phyloP scores from a whole-genome alignment of 23 tunicate genomes.

The Botrylloides violaceus region DNA sequence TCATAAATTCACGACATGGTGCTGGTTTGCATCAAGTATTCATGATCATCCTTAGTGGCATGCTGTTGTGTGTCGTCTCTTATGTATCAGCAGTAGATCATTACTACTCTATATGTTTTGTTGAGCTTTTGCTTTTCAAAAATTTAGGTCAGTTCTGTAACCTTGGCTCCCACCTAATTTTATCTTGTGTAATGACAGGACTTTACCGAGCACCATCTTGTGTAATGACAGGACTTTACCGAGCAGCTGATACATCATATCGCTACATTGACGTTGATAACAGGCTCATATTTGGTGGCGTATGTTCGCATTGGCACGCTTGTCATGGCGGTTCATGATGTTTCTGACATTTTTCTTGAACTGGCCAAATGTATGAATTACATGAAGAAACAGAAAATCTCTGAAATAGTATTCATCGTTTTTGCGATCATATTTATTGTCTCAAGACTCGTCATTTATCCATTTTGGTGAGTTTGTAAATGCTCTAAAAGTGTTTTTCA shows the following conservation, averaged over 20 bases:
- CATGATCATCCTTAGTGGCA: too few relatives aligned
- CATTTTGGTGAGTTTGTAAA: conserved; percentile 49
- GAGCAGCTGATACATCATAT: conserved; percentile 85
- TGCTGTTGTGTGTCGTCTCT: too few relatives aligned
- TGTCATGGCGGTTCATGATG: conserved; percentile 88
- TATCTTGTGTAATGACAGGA: background rate
- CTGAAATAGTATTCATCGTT: conserved; percentile 43
- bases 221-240: conserved; percentile 40
- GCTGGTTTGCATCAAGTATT: too few relatives aligned
- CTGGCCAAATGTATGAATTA: conserved; percentile 60
- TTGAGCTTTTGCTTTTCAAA: too few relatives aligned
- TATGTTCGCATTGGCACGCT: conserved; percentile 72
- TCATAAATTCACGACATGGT: too few relatives aligned
- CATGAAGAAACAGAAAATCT: conserved; percentile 31
- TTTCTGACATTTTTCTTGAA: conserved; percentile 91
- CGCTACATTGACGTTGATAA: conserved; percentile 63
- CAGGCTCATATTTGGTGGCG: conserved; percentile 63
- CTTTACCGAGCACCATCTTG: too few relatives aligned
- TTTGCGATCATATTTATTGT: conserved; percentile 77
- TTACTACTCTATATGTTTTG: too few relatives aligned
- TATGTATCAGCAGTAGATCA: too few relatives aligned
- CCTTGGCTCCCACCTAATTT: too few relatives aligned
- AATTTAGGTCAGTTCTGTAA: too few relatives aligned
- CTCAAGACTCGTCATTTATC: conserved; percentile 50
- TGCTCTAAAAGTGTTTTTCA: conserved; percentile 47